These are phyloP conservation scores for Camponotus vicinus DNA, from an alignment of 1,140 invertebrate species.

Conservation along the genomic window DNA sequence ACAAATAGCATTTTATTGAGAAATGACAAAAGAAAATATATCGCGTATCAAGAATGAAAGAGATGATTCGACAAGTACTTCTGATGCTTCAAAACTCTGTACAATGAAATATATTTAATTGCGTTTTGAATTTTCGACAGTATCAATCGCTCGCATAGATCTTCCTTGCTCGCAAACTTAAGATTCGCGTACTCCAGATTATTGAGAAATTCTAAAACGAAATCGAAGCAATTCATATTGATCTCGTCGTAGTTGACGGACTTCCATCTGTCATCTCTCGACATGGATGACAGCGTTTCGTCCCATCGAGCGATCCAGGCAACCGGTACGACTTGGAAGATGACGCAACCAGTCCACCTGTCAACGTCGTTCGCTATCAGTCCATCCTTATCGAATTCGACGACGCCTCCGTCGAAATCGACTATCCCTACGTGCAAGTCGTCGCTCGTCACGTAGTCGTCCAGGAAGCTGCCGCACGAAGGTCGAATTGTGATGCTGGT, in stretches of 20 bases:
- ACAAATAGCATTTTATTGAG: constrained; percentile 13
- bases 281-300: constrained; percentile 71
- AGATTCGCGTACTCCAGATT: constrained; percentile 76
- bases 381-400: constrained; percentile 82
- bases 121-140: constrained; percentile 81
- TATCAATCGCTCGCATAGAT: constrained; percentile 80
- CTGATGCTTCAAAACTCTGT: constrained; percentile 75
- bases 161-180: constrained; percentile 79
- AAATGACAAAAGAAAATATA: constrained; percentile 32
- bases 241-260: constrained; percentile 76
- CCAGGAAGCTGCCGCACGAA: constrained; percentile 79
- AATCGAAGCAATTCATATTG: constrained; percentile 81
- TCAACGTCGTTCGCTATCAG: constrained; percentile 76
- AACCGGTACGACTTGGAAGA: constrained; percentile 77
- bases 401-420: constrained; percentile 76
- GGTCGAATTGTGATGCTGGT: constrained; percentile 80
- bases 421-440: constrained; percentile 83
- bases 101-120: constrained; percentile 79
- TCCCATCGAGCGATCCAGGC: constrained; percentile 83
- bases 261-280: constrained; percentile 76
- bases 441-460: constrained; percentile 74
- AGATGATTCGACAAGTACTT: constrained; percentile 65
- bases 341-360: constrained; percentile 80
- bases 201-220: constrained; percentile 82
- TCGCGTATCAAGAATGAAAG: neutral